Base-by-base conservation (phyloP, 2,888 invertebrate species). In the Hetaerina titia region DNA sequence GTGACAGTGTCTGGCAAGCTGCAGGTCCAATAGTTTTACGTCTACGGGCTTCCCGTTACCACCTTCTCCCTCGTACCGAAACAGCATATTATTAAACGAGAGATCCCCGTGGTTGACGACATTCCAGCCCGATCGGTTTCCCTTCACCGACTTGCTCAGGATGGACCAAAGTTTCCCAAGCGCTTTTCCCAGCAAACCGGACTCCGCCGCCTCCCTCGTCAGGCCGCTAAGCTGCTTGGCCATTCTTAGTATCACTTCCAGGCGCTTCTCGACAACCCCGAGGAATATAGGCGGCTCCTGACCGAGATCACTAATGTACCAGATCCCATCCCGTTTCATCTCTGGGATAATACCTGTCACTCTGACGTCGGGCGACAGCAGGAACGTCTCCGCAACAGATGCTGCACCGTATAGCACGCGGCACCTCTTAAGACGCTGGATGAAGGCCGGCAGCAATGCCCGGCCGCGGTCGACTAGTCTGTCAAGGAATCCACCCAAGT, bases 21-120 rank as follows among this genome's bases (percentile, higher is more conserved):
- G 95, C 11, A 95, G 81, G 25, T 95, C 95, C 13, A 95, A 74
- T 11, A 95, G 58, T 58, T 69, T 95, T 7, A 64, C 81, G 57
- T 90, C 95, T n/a, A 22, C 17, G 4, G 95, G 90, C 15, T 57
- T 64, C 81, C 13, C 81, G 5, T 1, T 60, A 81, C 25, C 19
- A 7, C 57, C 92, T 74, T 92, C 69, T 0, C 15, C 45, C 15
- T 74, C 94, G 87, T 88, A 94, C 19, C 25, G 57, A 87, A 94
- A 94, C 58, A 94, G 22, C 31, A 94, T 58, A 57, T 94, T 94
- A 31, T 94, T 94, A 22, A 88, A 63, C 94, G 87, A 94, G 63
- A 87, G 63, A 57, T 94, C 94, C 5, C 94, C 94, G 45, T 94
- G 94, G 58, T 63, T 60, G 1, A 58, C n/a, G 15, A 94, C 87